phyloP scores from a whole-genome alignment of 2,888 invertebrate genomes.

The Volucella zonaria region DNA sequence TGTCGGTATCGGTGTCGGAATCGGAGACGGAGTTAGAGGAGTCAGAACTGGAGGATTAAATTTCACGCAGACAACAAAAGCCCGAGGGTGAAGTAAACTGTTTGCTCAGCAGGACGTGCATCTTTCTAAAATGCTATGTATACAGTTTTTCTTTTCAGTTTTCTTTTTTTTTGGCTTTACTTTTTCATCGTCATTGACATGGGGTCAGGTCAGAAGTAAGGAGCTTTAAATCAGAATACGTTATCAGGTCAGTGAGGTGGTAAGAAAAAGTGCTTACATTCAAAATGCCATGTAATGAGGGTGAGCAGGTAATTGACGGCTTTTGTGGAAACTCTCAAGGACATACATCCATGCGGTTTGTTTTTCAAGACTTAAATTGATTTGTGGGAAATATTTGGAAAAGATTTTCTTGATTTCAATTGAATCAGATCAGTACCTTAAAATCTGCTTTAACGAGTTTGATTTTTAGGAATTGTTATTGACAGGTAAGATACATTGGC shows the following conservation, averaged over 20 bases:
- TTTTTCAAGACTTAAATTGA: no score
- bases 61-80: slow-evolving; percentile 40
- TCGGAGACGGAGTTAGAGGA: no score
- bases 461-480: no score
- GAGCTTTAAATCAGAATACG: neutral
- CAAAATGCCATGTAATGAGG: slow-evolving; percentile 21
- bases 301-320: slow-evolving; percentile 36
- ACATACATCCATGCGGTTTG: no score
- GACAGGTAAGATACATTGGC: no score
- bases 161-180: neutral
- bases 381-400: no score
- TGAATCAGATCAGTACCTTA: no score
- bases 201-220: slow-evolving; percentile 17
- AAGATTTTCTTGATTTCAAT: no score
- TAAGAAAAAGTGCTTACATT: slow-evolving; percentile 45
- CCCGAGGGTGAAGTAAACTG: slow-evolving; percentile 17
- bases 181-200: neutral
- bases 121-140: slow-evolving; percentile 16
- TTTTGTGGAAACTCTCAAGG: neutral
- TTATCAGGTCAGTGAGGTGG: neutral
- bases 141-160: slow-evolving; percentile 21
- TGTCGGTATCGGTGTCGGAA: no score
- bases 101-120: slow-evolving; percentile 41
- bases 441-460: no score
- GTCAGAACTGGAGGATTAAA: slow-evolving; percentile 24